phyloP scores from a whole-genome alignment of 1,140 invertebrate genomes.

The Drosophila nasuta region DNA sequence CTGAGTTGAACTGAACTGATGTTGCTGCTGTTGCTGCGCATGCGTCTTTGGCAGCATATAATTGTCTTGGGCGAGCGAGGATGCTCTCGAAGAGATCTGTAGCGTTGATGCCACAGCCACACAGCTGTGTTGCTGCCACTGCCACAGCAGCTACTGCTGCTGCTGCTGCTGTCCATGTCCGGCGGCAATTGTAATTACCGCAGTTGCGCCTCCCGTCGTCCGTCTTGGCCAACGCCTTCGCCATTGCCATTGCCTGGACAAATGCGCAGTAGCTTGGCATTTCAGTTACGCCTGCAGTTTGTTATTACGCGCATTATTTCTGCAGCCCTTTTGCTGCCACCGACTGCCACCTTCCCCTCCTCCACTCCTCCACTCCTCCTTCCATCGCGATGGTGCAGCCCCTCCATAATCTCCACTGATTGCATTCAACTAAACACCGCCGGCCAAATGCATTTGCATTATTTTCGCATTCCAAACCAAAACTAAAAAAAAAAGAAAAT shows the following conservation, averaged over 20 bases:
- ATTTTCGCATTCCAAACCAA: constrained; percentile 73
- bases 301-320: constrained; percentile 82
- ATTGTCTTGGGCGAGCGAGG: constrained; percentile 69
- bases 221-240: constrained; percentile 78
- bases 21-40: constrained; percentile 48
- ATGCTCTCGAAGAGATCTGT: constrained; percentile 42
- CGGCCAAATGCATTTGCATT: constrained; percentile 75
- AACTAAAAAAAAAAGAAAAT: too few relatives aligned
- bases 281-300: constrained; percentile 83
- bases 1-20: constrained; percentile 22
- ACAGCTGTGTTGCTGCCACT: constrained; percentile 59
- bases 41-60: constrained; percentile 82
- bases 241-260: constrained; percentile 62
- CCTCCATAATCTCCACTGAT: constrained; percentile 58
- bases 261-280: constrained; percentile 82
- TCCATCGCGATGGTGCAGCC: constrained; percentile 6
- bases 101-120: constrained; percentile 53
- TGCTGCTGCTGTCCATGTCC: constrained; percentile 69
- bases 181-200: constrained; percentile 83
- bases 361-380: background rate
- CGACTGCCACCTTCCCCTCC: background rate
- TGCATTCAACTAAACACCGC: constrained; percentile 70
- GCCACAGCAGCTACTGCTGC: constrained; percentile 4
- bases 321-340: constrained; percentile 60
- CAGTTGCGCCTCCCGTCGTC: constrained; percentile 81